Base-by-base conservation (phyloP, 2,113 vertebrate species). In the Pampusana beccarii region DNA sequence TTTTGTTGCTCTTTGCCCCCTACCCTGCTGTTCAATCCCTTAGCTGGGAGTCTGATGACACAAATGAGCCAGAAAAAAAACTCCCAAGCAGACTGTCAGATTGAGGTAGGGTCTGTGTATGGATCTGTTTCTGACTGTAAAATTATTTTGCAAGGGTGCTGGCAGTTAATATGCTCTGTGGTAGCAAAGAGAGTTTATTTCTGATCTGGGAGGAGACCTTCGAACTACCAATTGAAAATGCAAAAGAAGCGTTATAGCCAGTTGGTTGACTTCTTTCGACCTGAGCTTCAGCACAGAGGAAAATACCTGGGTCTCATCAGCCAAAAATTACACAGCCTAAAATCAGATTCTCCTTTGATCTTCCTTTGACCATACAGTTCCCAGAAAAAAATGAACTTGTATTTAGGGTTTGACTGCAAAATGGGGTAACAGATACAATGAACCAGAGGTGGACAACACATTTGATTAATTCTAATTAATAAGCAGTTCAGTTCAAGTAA, bases 331-430 rank as follows among this genome's bases (percentile, higher is more conserved):
- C 24, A 85, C 38, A 75, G 23, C 21, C 51, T 80, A n/a, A 82
- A 75, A 44, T 86, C n/a, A 44, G 14, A 58, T 75, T 80, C 31
- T 92, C 58, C 75, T 93, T 90, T 92, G 72, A 90, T 92, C 67
- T 93, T 88, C 40, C 51, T 88, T 90, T 83, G 71, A 92, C 65
- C 40, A 6, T 23, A 53, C 4, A 10, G 19, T 82, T 91, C 57
- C 25, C 18, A 79, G 31, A 5, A 88, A 94, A 94, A 90, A 90
- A 50, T 10, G 25, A 92, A n/a, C n/a, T 91, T 80, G 7, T 48
- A 53, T 92, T 92, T 93, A 67, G 28, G 15, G 38, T 34, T 88
- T 74, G 56, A 56, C 40, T 62, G 23, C n/a, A 86, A 62, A 66
- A 77, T 1, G 1, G 88, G 11, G 11, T 69, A 90, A 66, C 5